Evolutionary conservation across 2,888 invertebrate genomes (phyloP).

Genomic region (Baronia brevicornis): DNA sequence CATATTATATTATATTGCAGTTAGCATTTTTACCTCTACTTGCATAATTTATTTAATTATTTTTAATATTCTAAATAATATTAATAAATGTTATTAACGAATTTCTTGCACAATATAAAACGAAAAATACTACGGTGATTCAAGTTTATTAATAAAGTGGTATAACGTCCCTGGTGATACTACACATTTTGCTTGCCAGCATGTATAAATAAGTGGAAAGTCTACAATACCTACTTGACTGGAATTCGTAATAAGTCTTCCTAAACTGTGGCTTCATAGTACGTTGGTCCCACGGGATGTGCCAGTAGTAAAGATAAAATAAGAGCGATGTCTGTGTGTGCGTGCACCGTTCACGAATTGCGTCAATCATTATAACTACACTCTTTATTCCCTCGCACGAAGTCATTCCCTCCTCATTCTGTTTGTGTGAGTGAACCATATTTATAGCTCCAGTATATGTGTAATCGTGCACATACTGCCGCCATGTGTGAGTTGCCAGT

Average conservation of each 20-base stretch:
- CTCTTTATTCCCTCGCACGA: constrained; percentile 53
- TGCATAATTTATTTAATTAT: no score
- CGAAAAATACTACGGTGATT: constrained; percentile 30
- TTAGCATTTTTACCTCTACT: no score
- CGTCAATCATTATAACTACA: constrained; percentile 62
- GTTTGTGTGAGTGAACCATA: constrained; percentile 61
- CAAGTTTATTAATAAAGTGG: constrained; percentile 34
- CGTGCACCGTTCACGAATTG: constrained; percentile 48
- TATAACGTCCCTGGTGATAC: constrained; percentile 33
- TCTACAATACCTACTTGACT: constrained; percentile 41
- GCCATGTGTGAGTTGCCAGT: constrained; percentile 69
- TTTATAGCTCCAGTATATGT: constrained; percentile 55
- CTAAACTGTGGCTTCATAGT: constrained; percentile 46
- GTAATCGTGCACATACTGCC: constrained; percentile 52
- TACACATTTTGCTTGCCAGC: constrained; percentile 29
- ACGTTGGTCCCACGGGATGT: constrained; percentile 68
- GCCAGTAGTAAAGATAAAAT: constrained; percentile 63
- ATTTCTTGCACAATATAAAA: no score
- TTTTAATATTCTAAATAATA: no score
- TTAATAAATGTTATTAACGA: no score
- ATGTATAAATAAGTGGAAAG: constrained; percentile 37
- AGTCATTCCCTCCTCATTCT: constrained; percentile 41
- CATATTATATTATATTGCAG: no score
- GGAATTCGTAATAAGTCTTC: constrained; percentile 58
- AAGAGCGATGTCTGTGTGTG: constrained; percentile 53